phyloP scores from a whole-genome alignment of 2,797 vertebrate species.

The Cottoperca gobio region DNA sequence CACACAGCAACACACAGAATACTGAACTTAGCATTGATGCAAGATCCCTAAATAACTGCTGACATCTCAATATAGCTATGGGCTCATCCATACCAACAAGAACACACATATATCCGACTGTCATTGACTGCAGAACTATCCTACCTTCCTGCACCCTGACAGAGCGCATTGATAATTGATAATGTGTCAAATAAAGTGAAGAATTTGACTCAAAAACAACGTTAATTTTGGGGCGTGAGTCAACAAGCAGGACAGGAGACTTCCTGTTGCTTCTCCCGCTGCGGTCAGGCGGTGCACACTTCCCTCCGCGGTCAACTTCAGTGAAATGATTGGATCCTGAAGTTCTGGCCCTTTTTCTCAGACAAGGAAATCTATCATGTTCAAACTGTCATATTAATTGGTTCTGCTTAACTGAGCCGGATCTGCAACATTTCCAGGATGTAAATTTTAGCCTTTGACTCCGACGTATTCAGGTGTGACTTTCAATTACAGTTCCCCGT shows the following conservation, averaged over 20 bases:
- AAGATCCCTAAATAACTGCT: too few relatives aligned
- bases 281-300: constrained; percentile 34
- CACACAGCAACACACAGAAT: too few relatives aligned
- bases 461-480: constrained; percentile 81
- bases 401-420: constrained; percentile 84
- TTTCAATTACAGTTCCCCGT: constrained; percentile 69
- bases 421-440: constrained; percentile 78
- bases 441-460: constrained; percentile 81
- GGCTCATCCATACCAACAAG: too few relatives aligned
- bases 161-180: too few relatives aligned
- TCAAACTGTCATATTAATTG: constrained; percentile 85
- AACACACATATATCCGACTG: too few relatives aligned
- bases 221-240: too few relatives aligned
- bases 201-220: too few relatives aligned
- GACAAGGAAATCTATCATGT: constrained; percentile 80
- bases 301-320: constrained; percentile 58
- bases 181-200: too few relatives aligned
- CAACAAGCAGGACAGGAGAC: not conserved
- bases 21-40: too few relatives aligned
- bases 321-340: constrained; percentile 58
- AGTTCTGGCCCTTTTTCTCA: constrained; percentile 56
- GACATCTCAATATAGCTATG: too few relatives aligned
- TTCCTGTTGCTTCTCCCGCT: not conserved
- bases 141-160: too few relatives aligned
- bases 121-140: too few relatives aligned